phyloP scores from a whole-genome alignment of 1,140 invertebrate species.

The Andricus grossulariae region DNA sequence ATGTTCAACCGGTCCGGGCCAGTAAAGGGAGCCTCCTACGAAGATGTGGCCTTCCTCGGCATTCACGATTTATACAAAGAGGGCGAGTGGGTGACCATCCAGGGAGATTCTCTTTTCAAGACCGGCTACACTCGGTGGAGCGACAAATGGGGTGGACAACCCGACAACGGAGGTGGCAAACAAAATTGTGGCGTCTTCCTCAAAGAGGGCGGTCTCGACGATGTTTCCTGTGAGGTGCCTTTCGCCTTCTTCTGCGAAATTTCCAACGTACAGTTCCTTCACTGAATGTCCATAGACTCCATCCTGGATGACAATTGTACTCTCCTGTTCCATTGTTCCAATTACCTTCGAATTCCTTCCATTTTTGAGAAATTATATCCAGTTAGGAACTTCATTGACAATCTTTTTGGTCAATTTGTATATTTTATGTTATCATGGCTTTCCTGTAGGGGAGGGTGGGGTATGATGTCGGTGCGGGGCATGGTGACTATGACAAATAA shows the following conservation, averaged over 20 bases:
- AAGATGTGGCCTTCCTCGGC: constrained; percentile 64
- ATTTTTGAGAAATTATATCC: too few relatives aligned
- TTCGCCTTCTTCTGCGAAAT: constrained; percentile 70
- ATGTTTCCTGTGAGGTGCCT: constrained; percentile 63
- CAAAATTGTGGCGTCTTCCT: constrained; percentile 70
- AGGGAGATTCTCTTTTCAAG: constrained; percentile 68
- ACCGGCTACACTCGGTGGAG: constrained; percentile 70
- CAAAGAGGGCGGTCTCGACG: constrained; percentile 68
- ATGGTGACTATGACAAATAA: too few relatives aligned
- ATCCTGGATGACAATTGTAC: too few relatives aligned
- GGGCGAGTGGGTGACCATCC: constrained; percentile 69
- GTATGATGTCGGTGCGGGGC: too few relatives aligned
- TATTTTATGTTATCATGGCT: too few relatives aligned
- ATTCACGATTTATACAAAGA: constrained; percentile 70
- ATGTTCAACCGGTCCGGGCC: constrained; percentile 62
- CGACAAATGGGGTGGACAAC: constrained; percentile 68
- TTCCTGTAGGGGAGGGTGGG: too few relatives aligned
- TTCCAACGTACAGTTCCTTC: constrained; percentile 48
- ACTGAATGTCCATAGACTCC: constrained; percentile 5
- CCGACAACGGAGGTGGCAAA: constrained; percentile 68
- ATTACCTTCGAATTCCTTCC: too few relatives aligned
- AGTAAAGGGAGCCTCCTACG: constrained; percentile 57
- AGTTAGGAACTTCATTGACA: too few relatives aligned
- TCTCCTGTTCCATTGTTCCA: too few relatives aligned
- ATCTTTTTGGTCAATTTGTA: too few relatives aligned